Conservation (phyloP, 2,113 vertebrate species). For the Spea multiplicata region DNA sequence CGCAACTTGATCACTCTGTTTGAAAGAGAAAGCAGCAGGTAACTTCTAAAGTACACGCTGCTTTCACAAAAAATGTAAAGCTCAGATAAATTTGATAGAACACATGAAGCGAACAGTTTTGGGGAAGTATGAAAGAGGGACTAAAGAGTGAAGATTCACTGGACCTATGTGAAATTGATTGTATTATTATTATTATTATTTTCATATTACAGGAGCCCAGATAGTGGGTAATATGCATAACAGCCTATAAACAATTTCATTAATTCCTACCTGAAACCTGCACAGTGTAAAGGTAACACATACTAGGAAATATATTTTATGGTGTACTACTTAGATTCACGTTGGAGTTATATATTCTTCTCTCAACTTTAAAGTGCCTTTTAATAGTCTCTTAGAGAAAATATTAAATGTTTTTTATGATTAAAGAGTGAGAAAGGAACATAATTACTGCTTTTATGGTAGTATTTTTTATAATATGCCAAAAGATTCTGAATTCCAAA, state of each 20-base stretch:
- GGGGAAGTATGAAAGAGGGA: too few relatives aligned
- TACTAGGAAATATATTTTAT: constrained; percentile 11
- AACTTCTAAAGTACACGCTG: too few relatives aligned
- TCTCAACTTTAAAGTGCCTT: constrained; percentile 48
- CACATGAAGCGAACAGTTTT: too few relatives aligned
- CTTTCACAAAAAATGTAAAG: too few relatives aligned
- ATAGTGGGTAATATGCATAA: too few relatives aligned
- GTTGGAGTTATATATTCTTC: constrained; percentile 43
- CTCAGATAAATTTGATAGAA: too few relatives aligned
- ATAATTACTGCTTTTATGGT: constrained; percentile 65
- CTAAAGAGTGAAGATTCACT: too few relatives aligned
- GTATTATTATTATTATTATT: too few relatives aligned
- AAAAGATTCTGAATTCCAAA: constrained; percentile 31
- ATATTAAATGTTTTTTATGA: constrained; percentile 49
- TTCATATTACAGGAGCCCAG: too few relatives aligned
- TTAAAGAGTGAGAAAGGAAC: constrained; percentile 60
- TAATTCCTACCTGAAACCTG: neutral
- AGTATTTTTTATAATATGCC: constrained; percentile 51
- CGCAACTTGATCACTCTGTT: too few relatives aligned
- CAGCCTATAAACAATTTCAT: neutral
- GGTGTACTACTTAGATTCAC: constrained; percentile 42
- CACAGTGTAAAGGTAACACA: constrained; percentile 7
- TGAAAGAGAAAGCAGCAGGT: too few relatives aligned
- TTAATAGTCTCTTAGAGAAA: constrained; percentile 49
- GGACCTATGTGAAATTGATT: too few relatives aligned